Evolutionary conservation across 2,888 invertebrate species (phyloP), one percentile per base, ranked within the genome.

Genomic region (Mesorhabditis belari): DNA sequence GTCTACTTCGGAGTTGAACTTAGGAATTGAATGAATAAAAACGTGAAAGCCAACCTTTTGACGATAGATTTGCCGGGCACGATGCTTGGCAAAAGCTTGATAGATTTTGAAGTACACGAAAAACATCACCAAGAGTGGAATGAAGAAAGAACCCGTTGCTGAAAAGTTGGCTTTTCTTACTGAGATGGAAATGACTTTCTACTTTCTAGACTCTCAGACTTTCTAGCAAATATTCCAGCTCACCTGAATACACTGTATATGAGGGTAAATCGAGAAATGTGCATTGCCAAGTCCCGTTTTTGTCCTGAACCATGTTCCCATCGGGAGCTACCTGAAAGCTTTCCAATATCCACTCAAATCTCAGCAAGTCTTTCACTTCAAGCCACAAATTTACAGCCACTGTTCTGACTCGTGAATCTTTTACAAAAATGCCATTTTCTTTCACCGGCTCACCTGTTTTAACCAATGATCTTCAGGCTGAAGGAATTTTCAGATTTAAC

Each of bases 61-160:
- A 67, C 77, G 56, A 77, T 83, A 67, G 79, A 82, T 73, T 71
- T 81, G 65, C 67, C 81, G 51, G 74, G 83, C 64, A 74, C 81
- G 64, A 77, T 80, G 80, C 72, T 83, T 73, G 63, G 82, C 79
- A 60, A 80, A 80, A 0, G 81, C 80, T 61, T 77, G 74, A 63
- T 94, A 98, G 85, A 98, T 96, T 84, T 94, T 88, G 83, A 93
- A 93, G 85, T 98, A 98, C 67, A 98, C 96, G 85, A 96, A 94
- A 81, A 96, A 94, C 95, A 98, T 96, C 83, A 98, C 93, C 83
- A 94, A 90, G 80, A 93, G 92, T 66, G 98, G 98, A 82, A 98
- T 92, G 87, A 94, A 98, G 87, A 98, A 98, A 80, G 95, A 96
- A 76, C 96, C 84, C 54, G 83, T 78, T 4, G 71, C 71, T 4